Base-by-base conservation (phyloP, 2,888 invertebrate species). In the Noctua fimbriata region DNA sequence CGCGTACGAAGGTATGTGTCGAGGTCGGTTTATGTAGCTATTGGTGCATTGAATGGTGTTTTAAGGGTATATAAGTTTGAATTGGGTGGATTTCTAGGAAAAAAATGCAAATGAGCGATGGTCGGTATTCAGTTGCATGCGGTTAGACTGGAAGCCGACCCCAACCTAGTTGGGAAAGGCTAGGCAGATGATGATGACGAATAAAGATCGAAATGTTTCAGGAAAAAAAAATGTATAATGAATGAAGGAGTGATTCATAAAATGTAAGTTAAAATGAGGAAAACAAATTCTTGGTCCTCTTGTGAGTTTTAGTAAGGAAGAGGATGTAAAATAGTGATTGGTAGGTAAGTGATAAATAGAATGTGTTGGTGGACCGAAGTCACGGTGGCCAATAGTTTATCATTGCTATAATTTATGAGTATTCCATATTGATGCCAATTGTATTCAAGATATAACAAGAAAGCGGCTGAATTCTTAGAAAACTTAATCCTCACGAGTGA, bases 1-100 rank as follows among this genome's bases (percentile, higher is more conserved):
- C 83, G 83, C 86, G 69, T 67, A 89, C 89, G 84, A 89, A 92
- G 92, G 92, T 91, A 88, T 88, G 75, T 77, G 84, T 81, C 82
- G 83, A 80, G 79, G 82, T 83, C 81, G 69, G 81, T 12, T 44
- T 77, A 66, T 79, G 41, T 71, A 72, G 76, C 60, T 18, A 7
- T 78, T 41, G 60, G 21, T 66, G 78, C 65, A 49, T 41, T 65
- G 24, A 0, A 41, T 41, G 10, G 21, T n/a, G 2, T 70, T 49
- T 21, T 24, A 58, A 44, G n/a, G 0, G 16, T n/a, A 36, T 16
- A 47, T 52, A 12, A 5, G 16, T 36, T 36, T 24, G n/a, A n/a
- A 28, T 52, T 44, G 44, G 3, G 18, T 55, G 79, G 6, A 18
- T 5, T 24, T 41, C n/a, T 10, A 32, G 1, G n/a, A 66, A 44